Percentiles rank a stretch among this genome's conserved stretches.
phyloP scores from a whole-genome alignment of 2,888 invertebrate species.

The Drosophila neutralis region DNA sequence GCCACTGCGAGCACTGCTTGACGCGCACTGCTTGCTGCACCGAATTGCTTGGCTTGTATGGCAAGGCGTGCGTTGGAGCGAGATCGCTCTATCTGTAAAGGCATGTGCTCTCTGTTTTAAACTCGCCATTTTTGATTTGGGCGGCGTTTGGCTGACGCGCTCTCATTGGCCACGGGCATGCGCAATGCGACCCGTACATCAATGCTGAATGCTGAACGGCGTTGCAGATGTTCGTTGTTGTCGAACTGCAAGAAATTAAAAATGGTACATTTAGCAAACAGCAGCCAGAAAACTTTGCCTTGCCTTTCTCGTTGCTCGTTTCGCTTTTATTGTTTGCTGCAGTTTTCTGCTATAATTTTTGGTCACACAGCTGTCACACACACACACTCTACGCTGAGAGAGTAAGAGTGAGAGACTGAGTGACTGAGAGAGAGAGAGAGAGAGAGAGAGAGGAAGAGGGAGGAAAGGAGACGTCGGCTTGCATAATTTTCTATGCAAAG shows the following conservation, averaged over 20 bases:
- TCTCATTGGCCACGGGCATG: slow-evolving; percentile 81
- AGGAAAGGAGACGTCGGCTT: slow-evolving; percentile 55
- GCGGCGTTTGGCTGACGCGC: slow-evolving; percentile 79
- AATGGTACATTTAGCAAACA: slow-evolving; percentile 75
- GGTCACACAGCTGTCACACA: slow-evolving; percentile 81
- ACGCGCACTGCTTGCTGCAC: slow-evolving; percentile 45
- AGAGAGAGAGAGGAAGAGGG: background rate
- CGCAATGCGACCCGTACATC: slow-evolving; percentile 61
- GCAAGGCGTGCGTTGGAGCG: slow-evolving; percentile 36
- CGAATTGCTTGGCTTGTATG: slow-evolving; percentile 14
- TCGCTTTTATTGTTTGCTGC: slow-evolving; percentile 72
- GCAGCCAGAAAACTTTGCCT: slow-evolving; percentile 69
- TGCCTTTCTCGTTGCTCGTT: slow-evolving; percentile 56
- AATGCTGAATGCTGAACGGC: slow-evolving; percentile 22
- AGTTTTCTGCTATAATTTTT: slow-evolving; percentile 77
- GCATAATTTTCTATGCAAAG: slow-evolving; percentile 81
- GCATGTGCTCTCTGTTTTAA: slow-evolving; percentile 60
- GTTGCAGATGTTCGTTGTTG: slow-evolving; percentile 76
- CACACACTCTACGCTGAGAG: slow-evolving; percentile 23
- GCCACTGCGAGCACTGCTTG: slow-evolving; percentile 60
- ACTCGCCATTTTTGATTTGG: slow-evolving; percentile 84
- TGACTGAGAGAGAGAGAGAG: background rate
- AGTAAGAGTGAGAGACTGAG: slow-evolving; percentile 3
- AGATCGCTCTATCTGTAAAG: slow-evolving; percentile 26
- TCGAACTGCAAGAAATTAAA: slow-evolving; percentile 72